Base-by-base conservation (phyloP, 2,888 invertebrate species). In the Copidosoma aretas region DNA sequence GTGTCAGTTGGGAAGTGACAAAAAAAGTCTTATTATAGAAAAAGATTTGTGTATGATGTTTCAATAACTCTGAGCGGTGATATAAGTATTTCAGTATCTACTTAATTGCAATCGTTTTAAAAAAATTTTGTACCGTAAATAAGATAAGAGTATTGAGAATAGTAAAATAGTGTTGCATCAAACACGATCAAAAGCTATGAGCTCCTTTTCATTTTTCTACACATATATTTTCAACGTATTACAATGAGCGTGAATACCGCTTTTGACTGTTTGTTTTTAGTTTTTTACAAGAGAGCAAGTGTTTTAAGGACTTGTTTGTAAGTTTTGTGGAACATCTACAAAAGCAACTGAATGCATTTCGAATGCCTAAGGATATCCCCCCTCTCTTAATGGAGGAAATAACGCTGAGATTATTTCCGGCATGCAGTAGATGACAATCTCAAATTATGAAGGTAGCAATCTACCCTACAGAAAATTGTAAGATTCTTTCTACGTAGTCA, bases 351-450 rank as follows among this genome's bases (percentile, higher is more conserved):
- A 52, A 64, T 39, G 60, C 60, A 58, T 63, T 57, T 61, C 56
- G 22, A 14, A 54, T n/a, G 21, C 25, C 41, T 21, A 59, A 70
- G 62, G 59, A 59, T 59, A 66, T 70, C 54, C 61, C 56, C 59
- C 32, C 10, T 14, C 21, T 19, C 25, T 60, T 70, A 39, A 70
- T 56, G 51, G 51, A 54, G 70, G 66, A 67, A 70, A 67, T 67
- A 67, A 64, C 52, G 24, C 25, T 39, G 56, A 46, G 57, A 67
- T 70, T 49, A 56, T 63, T 70, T 70, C 70, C 66, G 60, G 54
- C 54, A 51, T 10, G 2, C 46, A n/a, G 8, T 21, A 52, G 60
- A 60, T 60, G 68, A 51, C 60, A 60, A 56, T 68, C 59, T 66
- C 60, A 66, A 60, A 41, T 63, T 52, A 21, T 46, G 12, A 15